Evolutionary conservation across 2,113 vertebrate genomes (phyloP).

Genomic region (Sinocyclocheilus grahami): DNA sequence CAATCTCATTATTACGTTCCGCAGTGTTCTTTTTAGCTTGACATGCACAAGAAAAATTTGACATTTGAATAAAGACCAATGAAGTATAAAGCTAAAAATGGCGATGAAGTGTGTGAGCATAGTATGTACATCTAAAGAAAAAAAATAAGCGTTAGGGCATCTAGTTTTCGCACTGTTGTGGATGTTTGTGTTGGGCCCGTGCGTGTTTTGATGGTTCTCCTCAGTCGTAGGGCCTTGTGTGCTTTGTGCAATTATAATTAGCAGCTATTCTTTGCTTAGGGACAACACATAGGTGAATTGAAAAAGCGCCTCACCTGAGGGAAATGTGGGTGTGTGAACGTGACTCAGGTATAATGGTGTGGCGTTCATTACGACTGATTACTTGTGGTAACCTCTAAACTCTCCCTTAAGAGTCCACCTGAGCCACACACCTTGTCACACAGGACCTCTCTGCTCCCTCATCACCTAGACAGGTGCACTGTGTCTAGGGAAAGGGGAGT

Average conservation of each 20-base stretch:
- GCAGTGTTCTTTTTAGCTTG: background rate
- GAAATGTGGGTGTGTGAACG: constrained; percentile 33
- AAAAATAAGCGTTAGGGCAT: no score
- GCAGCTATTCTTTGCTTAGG: constrained; percentile 63
- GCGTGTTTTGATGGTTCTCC: constrained; percentile 7
- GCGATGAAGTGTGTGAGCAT: no score
- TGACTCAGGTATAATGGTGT: constrained; percentile 6
- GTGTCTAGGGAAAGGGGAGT: background rate
- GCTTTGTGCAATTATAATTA: constrained; percentile 63
- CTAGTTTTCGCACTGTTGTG: background rate
- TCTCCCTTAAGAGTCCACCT: constrained; percentile 62
- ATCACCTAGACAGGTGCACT: constrained; percentile 24
- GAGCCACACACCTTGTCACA: constrained; percentile 48
- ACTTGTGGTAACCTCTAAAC: constrained; percentile 67
- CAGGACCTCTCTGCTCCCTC: constrained; percentile 47
- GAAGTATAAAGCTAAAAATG: no score
- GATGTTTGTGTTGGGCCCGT: background rate
- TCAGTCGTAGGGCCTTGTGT: constrained; percentile 41
- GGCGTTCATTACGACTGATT: constrained; percentile 65
- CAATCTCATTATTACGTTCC: background rate
- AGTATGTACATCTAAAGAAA: no score
- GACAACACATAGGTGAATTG: constrained; percentile 64
- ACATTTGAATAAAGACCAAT: background rate
- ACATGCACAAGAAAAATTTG: background rate
- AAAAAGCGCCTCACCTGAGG: constrained; percentile 74